Evolutionary conservation across 2,113 vertebrate genomes (phyloP), one percentile per base, ranked within the genome.

Genomic region (Trichomycterus rosablanca): DNA sequence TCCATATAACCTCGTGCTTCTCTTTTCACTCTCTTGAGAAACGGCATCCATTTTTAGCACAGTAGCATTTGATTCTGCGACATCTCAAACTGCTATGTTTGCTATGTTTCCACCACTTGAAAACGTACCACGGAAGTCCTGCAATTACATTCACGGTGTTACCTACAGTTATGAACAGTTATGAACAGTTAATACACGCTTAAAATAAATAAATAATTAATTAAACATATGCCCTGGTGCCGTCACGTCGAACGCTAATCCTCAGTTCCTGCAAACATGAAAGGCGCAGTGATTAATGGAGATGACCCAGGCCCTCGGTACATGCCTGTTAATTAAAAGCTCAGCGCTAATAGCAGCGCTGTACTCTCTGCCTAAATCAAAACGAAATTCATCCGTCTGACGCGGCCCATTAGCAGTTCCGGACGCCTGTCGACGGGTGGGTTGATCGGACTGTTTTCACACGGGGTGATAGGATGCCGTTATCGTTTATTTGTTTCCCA

Each of bases 271-370:
- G 22, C 40, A n/a, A 55, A 64, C 43, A 58, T 39, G 59, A 60
- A 56, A 53, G 53, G 51, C 11, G 8, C 16, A 37, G 48, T 67
- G 67, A 74, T 71, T 59, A 64, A 71, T 68, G 45, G 49, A 39
- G 12, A 24, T 15, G 68, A 37, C 48, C 10, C 14, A 3, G 18
- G 51, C 28, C 50, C 5, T n/a, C 23, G 46, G 71, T 48, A 12
- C 14, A 34, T 9, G n/a, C 5, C 5, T 45, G 57, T 69, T 69
- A 28, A 69, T 73, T 69, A 69, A 69, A 73, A 52, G 7, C 52
- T 62, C 19, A 12, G 11, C 45, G 23, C 46, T 26, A 11, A 8
- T 18, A 7, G 46, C 46, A 20, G 4, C 24, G 22, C 15, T 32
- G 26, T 39, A 42, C 34, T 50, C 54, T 57, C 39, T 15, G 53